A percentile compares a stretch with the other conserved stretches of the same genome.
phyloP scores from a whole-genome alignment of 1,140 invertebrate species.

The Tetramorium parvispinum region DNA sequence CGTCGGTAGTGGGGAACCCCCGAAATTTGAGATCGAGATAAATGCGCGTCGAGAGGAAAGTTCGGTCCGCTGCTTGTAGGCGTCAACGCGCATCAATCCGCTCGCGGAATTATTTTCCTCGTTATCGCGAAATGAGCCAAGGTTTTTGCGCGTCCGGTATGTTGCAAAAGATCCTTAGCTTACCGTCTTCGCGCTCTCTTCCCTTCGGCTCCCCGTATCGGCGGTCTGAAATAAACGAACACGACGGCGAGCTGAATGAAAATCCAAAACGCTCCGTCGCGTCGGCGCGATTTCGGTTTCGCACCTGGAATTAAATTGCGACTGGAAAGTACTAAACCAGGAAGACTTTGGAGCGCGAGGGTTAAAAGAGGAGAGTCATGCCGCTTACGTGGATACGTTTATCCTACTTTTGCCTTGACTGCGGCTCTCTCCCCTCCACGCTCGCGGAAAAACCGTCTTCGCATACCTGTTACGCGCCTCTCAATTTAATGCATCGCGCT shows the following conservation, averaged over 20 bases:
- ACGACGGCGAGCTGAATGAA: not conserved
- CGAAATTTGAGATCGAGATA: slow-evolving; percentile 6
- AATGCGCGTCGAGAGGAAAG: not conserved
- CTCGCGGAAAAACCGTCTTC: slow-evolving; percentile 67
- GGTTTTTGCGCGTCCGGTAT: not conserved
- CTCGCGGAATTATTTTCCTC: not conserved
- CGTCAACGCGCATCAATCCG: not conserved
- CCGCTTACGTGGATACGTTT: slow-evolving; percentile 68
- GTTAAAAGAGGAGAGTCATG: slow-evolving; percentile 62
- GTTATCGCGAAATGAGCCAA: not conserved
- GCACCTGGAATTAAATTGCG: not conserved
- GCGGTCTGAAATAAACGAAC: not conserved
- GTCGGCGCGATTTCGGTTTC: not conserved
- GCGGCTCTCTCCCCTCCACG: slow-evolving; percentile 44
- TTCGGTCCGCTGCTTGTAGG: not conserved
- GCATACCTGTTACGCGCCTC: slow-evolving; percentile 70
- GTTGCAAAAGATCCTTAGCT: not conserved
- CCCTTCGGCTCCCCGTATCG: not conserved
- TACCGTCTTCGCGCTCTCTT: not conserved
- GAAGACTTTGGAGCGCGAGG: not conserved
- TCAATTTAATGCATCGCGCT: slow-evolving; percentile 53
- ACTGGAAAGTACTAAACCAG: not conserved
- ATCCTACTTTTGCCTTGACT: slow-evolving; percentile 74
- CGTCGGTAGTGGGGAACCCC: too few species aligned
- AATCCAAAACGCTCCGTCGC: not conserved